phyloP scores from a whole-genome alignment of 2,113 vertebrate species.

The Rhinolophus ferrumequinum region DNA sequence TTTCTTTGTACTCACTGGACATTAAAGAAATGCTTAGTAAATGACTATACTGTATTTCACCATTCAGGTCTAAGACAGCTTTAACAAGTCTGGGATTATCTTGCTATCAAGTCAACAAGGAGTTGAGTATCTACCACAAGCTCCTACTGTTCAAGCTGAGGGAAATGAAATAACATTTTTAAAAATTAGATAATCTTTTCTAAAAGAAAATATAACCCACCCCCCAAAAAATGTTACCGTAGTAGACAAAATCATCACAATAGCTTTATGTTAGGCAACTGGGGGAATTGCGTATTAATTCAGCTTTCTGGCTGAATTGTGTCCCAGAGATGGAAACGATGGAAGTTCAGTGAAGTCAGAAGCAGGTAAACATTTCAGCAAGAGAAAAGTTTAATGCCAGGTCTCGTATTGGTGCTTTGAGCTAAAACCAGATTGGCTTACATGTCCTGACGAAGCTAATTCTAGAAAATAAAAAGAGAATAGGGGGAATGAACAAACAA shows the following conservation, averaged over 20 bases:
- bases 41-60: background rate
- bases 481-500: background rate
- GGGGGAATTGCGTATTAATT: background rate
- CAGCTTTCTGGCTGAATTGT: background rate
- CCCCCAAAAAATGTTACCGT: background rate
- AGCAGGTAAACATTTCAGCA: background rate
- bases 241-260: background rate
- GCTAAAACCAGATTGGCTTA: background rate
- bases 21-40: constrained; percentile 13
- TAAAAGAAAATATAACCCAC: constrained; percentile 17
- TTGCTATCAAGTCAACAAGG: background rate
- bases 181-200: background rate
- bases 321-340: background rate
- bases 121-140: background rate
- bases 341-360: background rate
- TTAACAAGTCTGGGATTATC: background rate
- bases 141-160: background rate
- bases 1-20: constrained; percentile 31
- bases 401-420: background rate
- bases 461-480: background rate
- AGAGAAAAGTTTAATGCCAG: background rate
- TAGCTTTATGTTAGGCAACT: background rate
- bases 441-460: background rate
- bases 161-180: background rate
- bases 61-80: background rate